These are phyloP conservation scores for Onychostruthus taczanowskii DNA, from an alignment of 2,113 vertebrate species.

Conservation along the genomic window DNA sequence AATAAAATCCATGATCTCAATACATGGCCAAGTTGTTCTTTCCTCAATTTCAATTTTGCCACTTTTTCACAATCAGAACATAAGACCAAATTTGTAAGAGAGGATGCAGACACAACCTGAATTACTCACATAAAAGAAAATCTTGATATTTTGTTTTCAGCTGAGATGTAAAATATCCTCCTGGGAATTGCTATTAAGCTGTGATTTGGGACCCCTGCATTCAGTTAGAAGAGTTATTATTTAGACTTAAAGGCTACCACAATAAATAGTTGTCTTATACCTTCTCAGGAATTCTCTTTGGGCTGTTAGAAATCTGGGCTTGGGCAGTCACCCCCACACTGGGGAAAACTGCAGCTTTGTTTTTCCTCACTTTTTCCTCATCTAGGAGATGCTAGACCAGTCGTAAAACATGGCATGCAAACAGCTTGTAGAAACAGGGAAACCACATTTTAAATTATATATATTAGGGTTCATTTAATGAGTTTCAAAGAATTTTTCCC, in stretches of 20 bases:
- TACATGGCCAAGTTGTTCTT: not conserved
- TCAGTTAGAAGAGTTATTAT: not conserved
- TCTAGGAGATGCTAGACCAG: not conserved
- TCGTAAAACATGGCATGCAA: not conserved
- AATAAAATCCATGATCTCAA: not conserved
- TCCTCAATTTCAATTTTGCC: not conserved
- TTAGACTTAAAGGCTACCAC: not conserved
- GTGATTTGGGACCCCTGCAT: not conserved
- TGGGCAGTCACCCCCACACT: not conserved
- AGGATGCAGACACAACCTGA: not conserved
- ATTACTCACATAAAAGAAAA: not conserved
- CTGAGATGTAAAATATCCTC: not conserved
- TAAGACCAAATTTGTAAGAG: not conserved
- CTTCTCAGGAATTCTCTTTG: not conserved
- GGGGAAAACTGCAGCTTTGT: not conserved
- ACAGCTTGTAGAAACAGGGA: not conserved
- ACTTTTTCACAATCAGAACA: not conserved
- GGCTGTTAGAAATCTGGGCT: not conserved
- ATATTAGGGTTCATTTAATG: conserved; percentile 20
- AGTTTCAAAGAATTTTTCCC: conserved; percentile 15
- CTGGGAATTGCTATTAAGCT: not conserved
- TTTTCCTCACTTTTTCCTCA: not conserved
- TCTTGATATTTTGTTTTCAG: not conserved
- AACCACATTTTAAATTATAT: conserved; percentile 3
- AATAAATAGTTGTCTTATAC: not conserved